A percentile compares a stretch with the other conserved stretches of the same genome.
Evolutionary conservation across 1,140 invertebrate species (phyloP).

Genomic region (Matsumurasca onukii): DNA sequence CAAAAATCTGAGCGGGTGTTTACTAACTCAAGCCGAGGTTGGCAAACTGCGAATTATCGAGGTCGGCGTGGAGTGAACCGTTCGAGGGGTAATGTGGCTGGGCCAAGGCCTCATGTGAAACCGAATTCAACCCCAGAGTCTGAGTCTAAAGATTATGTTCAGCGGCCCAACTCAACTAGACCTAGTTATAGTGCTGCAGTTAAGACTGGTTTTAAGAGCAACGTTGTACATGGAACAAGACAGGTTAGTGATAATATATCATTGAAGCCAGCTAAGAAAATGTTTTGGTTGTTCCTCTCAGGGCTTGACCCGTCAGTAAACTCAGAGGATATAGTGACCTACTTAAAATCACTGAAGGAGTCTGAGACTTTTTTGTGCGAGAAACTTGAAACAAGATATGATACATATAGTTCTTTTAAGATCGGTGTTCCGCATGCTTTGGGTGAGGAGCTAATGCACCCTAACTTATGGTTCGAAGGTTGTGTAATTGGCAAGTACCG

Average conservation of each 20-base stretch:
- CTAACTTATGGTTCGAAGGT: slow-evolving; percentile 8
- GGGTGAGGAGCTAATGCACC: neutral
- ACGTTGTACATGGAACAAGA: neutral
- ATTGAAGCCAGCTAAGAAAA: slow-evolving; percentile 7
- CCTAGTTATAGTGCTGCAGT: neutral
- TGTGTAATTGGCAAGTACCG: neutral
- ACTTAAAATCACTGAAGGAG: neutral
- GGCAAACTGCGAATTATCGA: neutral
- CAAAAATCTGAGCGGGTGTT: neutral
- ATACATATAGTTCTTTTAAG: slow-evolving; percentile 1
- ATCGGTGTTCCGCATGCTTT: neutral
- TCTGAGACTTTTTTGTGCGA: neutral
- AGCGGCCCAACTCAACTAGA: neutral
- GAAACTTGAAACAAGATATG: neutral
- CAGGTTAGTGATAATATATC: neutral
- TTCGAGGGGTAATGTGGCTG: neutral
- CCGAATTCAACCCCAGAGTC: neutral
- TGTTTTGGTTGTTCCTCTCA: neutral
- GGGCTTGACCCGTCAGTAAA: slow-evolving; percentile 1
- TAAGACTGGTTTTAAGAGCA: neutral
- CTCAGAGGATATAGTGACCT: neutral
- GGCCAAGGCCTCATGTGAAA: neutral
- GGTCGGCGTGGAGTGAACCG: neutral
- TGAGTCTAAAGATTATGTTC: neutral
- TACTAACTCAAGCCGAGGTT: neutral